Evolutionary conservation across 2,888 invertebrate genomes (phyloP), one percentile per base, ranked within the genome.

Genomic region (Pharmacophagus antenor): DNA sequence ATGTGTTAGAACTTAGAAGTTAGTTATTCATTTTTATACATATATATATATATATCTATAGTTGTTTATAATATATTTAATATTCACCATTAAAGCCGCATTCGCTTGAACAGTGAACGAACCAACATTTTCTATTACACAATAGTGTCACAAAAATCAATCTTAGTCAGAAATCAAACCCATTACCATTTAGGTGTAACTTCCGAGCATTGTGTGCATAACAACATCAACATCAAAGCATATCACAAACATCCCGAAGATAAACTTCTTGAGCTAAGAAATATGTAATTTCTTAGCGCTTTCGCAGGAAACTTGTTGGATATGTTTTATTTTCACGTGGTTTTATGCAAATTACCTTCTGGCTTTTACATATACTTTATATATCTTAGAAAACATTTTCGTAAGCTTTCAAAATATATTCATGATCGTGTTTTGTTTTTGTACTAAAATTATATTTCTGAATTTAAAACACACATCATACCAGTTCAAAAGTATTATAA

Each of bases 331-430:
- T 46, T 46, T 46, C 46, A 46, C 21, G 21, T 46, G 46, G 46
- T 21, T 46, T 46, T 46, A 46, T 46, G 46, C 46, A 46, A 46
- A 46, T 46, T 46, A 21, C 46, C 46, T 46, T 46, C 46, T 21
- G 4, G 12, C 46, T 46, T 21, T 46, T 46, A 46, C 21, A 21
- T 46, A 8, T 21, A 46, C 10, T 12, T 12, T 21, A 8, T 12
- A 21, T 46, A 17, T 21, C 20, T 12, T 17, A 12, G 46, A 12
- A 46, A 18, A 20, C 18, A 21, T 46, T 17, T 21, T 46, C 2
- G 10, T 21, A 46, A 46, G 46, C 18, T 46, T 21, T 46, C 17
- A 21, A 10, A 46, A 46, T 12, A 21, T 44, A 44, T 18, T 18
- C 15, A 44, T 18, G 18, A 8, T 4, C n/a, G n/a, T n/a, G n/a